Base-by-base conservation (phyloP, 2,888 invertebrate species). In the Platycnemis pennipes region DNA sequence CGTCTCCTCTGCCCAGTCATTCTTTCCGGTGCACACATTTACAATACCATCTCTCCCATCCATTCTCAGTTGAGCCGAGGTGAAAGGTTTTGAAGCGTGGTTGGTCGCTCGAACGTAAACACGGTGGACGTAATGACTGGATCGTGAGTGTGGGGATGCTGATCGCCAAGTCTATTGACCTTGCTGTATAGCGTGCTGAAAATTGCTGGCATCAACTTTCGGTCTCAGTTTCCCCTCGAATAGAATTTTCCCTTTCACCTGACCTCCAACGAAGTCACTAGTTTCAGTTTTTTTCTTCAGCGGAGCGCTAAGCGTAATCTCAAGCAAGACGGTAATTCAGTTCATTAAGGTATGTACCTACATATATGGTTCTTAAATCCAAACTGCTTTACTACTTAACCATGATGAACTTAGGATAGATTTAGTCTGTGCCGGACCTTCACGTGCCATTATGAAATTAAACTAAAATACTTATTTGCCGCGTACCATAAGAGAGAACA, bases 111-210 rank as follows among this genome's bases (percentile, higher is more conserved):
- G 63, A 8, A 77, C 77, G 77, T 77, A 77, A 77, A 77, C 77
- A 77, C 37, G 13, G 31, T 4, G 16, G 37, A 16, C 26, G 31
- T 63, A 63, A 37, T 77, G 77, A 77, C 31, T n/a, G 31, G 77
- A 77, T 77, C 77, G 77, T 77, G 77, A 31, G 37, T 37, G 31
- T 16, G 53, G 53, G 26, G 0, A 1, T 2, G 63, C n/a, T n/a
- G 63, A 26, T 77, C 77, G 77, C 77, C 8, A 77, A 77, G 77
- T 37, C 37, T 77, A 77, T 77, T 77, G 77, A 77, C 77, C 77
- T 77, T 77, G 77, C 26, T 11, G 77, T 77, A 19, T n/a, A 26
- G 77, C 77, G 77, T 77, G 77, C 77, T 77, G 77, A 3, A 77
- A 77, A 77, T 77, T 77, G 37, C 77, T 77, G 31, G 77, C 11